phyloP scores from a whole-genome alignment of 1,140 invertebrate genomes.

The Branchinecta lynchi region DNA sequence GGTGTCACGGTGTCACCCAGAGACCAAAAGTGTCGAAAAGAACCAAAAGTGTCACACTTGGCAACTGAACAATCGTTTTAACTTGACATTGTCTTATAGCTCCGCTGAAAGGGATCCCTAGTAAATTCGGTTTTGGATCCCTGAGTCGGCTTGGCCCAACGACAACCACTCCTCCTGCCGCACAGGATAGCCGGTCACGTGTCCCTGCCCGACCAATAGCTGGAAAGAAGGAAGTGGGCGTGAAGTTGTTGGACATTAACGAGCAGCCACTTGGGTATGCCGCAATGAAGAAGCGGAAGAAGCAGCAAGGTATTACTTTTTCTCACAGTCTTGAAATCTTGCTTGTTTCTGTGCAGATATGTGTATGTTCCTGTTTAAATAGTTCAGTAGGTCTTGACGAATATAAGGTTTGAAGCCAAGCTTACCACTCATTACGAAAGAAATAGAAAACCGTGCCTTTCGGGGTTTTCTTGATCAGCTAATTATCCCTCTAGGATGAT shows the following conservation, averaged over 20 bases:
- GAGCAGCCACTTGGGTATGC: conserved; percentile 62
- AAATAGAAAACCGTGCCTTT: no score
- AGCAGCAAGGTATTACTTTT: conserved; percentile 36
- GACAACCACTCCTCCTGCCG: conserved; percentile 24
- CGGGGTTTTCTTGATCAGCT: no score
- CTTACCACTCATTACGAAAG: no score
- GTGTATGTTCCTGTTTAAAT: no score
- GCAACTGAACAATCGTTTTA: no score
- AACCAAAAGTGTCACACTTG: no score
- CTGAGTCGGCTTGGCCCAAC: conserved; percentile 13
- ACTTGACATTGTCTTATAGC: conserved; percentile 36
- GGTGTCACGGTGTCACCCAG: no score
- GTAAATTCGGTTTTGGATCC: conserved; percentile 39
- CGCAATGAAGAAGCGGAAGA: conserved; percentile 46
- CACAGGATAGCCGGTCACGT: conserved; percentile 30
- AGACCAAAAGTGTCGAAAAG: no score
- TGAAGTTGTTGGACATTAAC: conserved; percentile 79
- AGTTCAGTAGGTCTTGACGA: no score
- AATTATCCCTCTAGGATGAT: no score
- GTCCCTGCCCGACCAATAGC: conserved; percentile 33
- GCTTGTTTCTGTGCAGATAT: conserved; percentile 14
- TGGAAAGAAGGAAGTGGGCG: conserved; percentile 65
- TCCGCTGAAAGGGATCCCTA: conserved; percentile 76
- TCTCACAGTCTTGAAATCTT: conserved; percentile 6
- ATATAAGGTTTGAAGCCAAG: no score